Base-by-base conservation (phyloP, 1,140 invertebrate species). In the Mercenaria mercenaria region DNA sequence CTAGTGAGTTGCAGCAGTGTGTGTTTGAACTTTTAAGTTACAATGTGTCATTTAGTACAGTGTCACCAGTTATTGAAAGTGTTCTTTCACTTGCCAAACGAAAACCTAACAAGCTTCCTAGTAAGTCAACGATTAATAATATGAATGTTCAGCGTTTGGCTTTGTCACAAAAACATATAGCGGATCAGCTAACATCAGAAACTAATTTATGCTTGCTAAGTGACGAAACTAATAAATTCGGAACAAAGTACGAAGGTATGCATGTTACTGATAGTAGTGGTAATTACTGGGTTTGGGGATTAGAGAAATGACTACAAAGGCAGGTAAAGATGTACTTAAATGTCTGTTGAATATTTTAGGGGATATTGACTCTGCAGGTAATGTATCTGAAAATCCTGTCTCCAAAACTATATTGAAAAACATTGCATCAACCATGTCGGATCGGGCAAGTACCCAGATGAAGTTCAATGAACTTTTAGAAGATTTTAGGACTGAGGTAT, bases 1-100 rank as follows among this genome's bases (percentile, higher is more conserved):
- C n/a, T n/a, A 82, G 56, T 82, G 80, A 82, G 29, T 41, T 37
- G 15, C 80, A 82, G 64, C 56, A 82, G 32, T 82, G 80, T 43
- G 80, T 82, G 13, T 82, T 26, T 82, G 37, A 61, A 4, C 59
- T 82, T 39, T 41, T 82, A 26, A 61, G 23, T 37, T 64, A 23
- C 11, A 82, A 61, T 82, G 80, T 82, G 13, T 64, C 80, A 23
- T 23, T 8, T 39, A 82, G 80, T 34, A 82, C 61, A 39, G 32
- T 82, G 4, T 82, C 80, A 39, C 52, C 15, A 39, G 80, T 82
- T 0, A 82, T 82, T 82, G 13, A 26, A 39, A 10, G 59, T 26
- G 80, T 82, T 37, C 43, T 82, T 13, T 64, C 61, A 41, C 41
- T 82, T 41, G 80, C 41, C 2, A 43, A 67, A 26, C 34, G 34